These are phyloP conservation scores for Heliothis peltigera DNA, from an alignment of 2,888 invertebrate genomes.

Conservation along the genomic window DNA sequence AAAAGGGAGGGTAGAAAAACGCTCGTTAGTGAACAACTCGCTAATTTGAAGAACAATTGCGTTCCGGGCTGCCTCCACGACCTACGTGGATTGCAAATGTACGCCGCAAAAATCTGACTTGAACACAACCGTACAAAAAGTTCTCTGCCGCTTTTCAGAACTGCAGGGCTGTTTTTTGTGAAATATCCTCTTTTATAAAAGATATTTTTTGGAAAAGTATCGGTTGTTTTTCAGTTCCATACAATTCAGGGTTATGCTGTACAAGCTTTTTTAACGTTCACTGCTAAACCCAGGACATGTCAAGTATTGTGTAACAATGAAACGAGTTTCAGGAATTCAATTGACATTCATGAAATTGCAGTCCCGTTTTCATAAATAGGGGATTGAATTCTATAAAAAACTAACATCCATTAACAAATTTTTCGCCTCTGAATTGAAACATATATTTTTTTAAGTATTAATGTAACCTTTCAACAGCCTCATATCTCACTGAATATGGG, in stretches of 20 bases:
- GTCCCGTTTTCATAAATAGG: too few species aligned
- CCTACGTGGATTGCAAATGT: slow-evolving; percentile 53
- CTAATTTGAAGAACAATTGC: slow-evolving; percentile 68
- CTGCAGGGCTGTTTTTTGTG: slow-evolving; percentile 4
- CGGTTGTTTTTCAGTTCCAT: background rate
- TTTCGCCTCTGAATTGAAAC: too few species aligned
- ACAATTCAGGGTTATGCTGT: background rate
- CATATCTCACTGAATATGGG: slow-evolving; percentile 11
- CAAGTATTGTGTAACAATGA: background rate
- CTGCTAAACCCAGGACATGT: background rate
- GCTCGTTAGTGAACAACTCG: slow-evolving; percentile 68
- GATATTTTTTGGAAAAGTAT: slow-evolving; percentile 3
- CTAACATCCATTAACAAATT: too few species aligned
- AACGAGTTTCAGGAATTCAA: background rate
- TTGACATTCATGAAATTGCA: background rate
- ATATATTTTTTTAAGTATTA: background rate
- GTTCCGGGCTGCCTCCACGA: slow-evolving; percentile 40
- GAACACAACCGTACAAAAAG: slow-evolving; percentile 8
- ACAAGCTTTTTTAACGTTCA: background rate
- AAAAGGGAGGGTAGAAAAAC: slow-evolving; percentile 64
- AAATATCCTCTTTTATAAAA: background rate
- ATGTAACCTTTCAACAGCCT: background rate
- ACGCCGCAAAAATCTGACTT: slow-evolving; percentile 45
- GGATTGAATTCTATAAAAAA: too few species aligned
- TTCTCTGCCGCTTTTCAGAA: background rate